A percentile compares a stretch with the other conserved stretches of the same genome.
Evolutionary conservation across 2,888 invertebrate species (phyloP).

Genomic region (Conus canariensis): DNA sequence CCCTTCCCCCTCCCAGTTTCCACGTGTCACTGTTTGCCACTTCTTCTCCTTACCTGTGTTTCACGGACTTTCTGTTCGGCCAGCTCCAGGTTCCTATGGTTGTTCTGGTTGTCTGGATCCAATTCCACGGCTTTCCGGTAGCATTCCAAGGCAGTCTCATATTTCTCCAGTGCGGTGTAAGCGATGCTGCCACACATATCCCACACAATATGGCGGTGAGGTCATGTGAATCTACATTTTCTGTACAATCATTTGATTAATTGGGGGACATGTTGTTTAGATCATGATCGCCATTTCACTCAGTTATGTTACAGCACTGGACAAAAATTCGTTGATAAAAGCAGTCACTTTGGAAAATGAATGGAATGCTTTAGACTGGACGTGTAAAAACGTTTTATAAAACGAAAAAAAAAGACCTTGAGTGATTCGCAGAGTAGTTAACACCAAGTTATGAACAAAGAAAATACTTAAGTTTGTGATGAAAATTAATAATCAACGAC

Average conservation of each 20-base stretch:
- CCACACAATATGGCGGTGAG: too few relatives aligned
- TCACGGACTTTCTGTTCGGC: slow-evolving; percentile 84
- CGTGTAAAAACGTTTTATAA: too few relatives aligned
- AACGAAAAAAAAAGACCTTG: too few relatives aligned
- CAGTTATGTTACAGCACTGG: too few relatives aligned
- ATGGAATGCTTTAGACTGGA: too few relatives aligned
- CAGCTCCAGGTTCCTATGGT: slow-evolving; percentile 90
- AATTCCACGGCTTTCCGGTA: slow-evolving; percentile 92
- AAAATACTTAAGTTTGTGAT: too few relatives aligned
- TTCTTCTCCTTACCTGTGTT: slow-evolving; percentile 42
- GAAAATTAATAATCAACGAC: too few relatives aligned
- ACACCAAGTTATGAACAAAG: too few relatives aligned
- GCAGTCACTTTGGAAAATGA: too few relatives aligned
- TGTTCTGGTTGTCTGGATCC: slow-evolving; percentile 95
- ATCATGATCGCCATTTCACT: too few relatives aligned
- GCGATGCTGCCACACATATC: slow-evolving; percentile 66
- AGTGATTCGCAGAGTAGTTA: too few relatives aligned
- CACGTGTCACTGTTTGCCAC: neutral
- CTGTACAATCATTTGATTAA: neutral
- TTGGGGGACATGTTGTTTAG: neutral
- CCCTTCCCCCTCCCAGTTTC: neutral
- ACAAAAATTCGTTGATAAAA: too few relatives aligned
- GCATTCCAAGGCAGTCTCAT: slow-evolving; percentile 90
- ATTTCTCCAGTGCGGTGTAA: slow-evolving; percentile 83
- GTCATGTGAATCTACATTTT: neutral